phyloP scores from a whole-genome alignment of 2,888 invertebrate genomes.

The Creontiades dilutus region DNA sequence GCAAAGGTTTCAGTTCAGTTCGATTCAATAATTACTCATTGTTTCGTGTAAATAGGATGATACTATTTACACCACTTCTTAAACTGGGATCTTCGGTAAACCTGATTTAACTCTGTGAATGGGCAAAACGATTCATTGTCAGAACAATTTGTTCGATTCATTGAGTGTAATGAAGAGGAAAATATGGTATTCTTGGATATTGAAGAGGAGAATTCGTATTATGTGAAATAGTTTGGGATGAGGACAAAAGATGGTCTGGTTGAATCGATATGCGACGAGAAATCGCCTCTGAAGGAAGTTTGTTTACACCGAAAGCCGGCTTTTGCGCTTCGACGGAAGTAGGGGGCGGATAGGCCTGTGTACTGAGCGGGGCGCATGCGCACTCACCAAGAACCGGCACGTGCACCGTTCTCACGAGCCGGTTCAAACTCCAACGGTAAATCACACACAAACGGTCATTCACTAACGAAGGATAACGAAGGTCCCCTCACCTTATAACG shows the following conservation, averaged over 20 bases:
- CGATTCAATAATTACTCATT: too few species aligned
- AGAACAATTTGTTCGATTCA: too few species aligned
- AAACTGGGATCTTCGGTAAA: too few species aligned
- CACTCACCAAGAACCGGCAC: neutral
- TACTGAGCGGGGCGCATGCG: neutral
- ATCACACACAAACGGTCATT: neutral
- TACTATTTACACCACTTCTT: too few species aligned
- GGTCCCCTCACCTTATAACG: slow-evolving; percentile 51
- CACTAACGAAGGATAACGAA: neutral
- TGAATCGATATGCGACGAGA: slow-evolving; percentile 16
- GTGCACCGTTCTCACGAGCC: neutral
- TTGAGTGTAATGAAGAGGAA: too few species aligned
- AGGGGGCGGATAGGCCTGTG: neutral
- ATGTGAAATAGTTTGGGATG: neutral
- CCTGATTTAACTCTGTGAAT: too few species aligned
- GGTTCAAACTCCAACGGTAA: neutral
- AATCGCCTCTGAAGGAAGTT: slow-evolving; percentile 11
- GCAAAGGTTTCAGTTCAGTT: too few species aligned
- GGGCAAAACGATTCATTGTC: too few species aligned
- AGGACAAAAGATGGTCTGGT: neutral
- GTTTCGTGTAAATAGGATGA: too few species aligned
- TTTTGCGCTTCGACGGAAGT: slow-evolving; percentile 46
- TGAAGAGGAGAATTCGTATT: too few species aligned
- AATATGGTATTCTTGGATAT: too few species aligned
- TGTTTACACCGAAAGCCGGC: slow-evolving; percentile 56